A percentile compares a stretch with the other conserved stretches of the same genome.
phyloP scores from a whole-genome alignment of 2,113 vertebrate species.

The Phalacrocorax carbo region DNA sequence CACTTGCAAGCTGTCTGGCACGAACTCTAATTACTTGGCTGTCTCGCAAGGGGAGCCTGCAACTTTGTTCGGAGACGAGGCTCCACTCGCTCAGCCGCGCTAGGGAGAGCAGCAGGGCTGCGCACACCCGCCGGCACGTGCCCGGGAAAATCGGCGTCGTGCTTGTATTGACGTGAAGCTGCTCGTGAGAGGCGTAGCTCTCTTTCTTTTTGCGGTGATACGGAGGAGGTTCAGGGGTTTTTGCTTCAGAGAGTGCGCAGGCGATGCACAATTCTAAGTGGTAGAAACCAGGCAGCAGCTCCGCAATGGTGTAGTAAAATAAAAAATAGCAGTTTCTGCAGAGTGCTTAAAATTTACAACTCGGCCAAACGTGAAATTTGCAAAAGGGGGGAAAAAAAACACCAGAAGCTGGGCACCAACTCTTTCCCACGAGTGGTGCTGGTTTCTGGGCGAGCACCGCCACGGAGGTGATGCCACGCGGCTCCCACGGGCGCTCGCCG shows the following conservation, averaged over 20 bases:
- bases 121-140: fast-evolving
- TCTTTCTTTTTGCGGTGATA: background rate
- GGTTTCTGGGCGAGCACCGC: fast-evolving
- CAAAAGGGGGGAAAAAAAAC: background rate
- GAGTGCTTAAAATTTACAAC: background rate
- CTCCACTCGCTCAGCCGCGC: background rate
- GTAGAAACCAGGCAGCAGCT: background rate
- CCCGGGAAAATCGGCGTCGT: background rate
- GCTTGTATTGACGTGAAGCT: background rate
- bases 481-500: background rate
- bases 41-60: constrained; percentile 1
- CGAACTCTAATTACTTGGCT: background rate
- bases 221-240: fast-evolving
- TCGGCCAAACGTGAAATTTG: background rate
- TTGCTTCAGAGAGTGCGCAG: background rate
- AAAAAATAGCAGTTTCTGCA: background rate
- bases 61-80: background rate
- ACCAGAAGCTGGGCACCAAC: background rate
- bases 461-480: background rate
- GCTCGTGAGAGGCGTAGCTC: background rate
- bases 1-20: constrained; percentile 47
- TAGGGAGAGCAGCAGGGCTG: background rate
- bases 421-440: fast-evolving
- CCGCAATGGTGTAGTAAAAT: background rate
- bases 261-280: no score